These are phyloP conservation scores for Malaclemys terrapin DNA, from an alignment of 2,113 vertebrate species.

Conservation along the genomic window DNA sequence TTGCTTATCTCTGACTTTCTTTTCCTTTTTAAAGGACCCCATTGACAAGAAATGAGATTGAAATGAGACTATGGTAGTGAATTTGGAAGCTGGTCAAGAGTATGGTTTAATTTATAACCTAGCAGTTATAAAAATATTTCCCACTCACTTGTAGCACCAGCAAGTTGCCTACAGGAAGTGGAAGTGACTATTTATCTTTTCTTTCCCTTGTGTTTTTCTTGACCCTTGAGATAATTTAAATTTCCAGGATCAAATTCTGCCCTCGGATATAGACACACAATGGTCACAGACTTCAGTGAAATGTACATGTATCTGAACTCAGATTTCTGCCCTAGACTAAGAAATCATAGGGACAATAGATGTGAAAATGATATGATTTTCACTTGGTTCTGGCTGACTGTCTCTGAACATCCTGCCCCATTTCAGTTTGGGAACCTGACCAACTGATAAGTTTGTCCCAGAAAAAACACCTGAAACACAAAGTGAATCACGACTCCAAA, in stretches of 20 bases:
- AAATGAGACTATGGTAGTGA: background rate
- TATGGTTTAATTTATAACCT: background rate
- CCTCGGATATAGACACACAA: background rate
- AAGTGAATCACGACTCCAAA: background rate
- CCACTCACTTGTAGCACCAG: background rate
- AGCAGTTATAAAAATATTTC: background rate
- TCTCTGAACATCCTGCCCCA: background rate
- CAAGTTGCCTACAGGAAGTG: background rate
- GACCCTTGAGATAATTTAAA: background rate
- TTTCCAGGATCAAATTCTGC: background rate
- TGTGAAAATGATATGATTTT: background rate
- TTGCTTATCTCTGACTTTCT: background rate
- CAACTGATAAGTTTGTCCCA: background rate
- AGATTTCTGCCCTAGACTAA: background rate
- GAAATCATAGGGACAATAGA: background rate
- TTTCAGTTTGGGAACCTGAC: background rate
- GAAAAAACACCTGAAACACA: background rate
- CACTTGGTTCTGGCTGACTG: background rate
- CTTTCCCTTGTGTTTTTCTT: background rate
- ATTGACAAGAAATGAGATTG: background rate
- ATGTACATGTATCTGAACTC: background rate
- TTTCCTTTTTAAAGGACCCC: background rate
- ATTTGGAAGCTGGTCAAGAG: background rate
- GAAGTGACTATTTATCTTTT: background rate
- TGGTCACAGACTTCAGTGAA: background rate